These are phyloP conservation scores for Drosophila tsacasi DNA, from an alignment of 1,140 invertebrate species.

Conservation along the genomic window DNA sequence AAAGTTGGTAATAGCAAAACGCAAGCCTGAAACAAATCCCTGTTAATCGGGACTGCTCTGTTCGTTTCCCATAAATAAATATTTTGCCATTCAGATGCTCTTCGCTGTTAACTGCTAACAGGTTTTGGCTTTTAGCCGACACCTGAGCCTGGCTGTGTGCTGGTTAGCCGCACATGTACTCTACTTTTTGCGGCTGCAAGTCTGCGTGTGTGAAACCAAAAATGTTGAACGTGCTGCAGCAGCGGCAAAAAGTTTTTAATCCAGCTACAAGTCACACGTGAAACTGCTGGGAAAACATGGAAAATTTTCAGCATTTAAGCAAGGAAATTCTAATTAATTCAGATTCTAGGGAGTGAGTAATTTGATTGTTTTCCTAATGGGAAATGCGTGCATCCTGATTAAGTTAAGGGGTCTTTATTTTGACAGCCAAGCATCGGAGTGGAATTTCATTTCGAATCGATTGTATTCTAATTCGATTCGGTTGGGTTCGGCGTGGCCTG, in stretches of 20 bases:
- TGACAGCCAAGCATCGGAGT: background rate
- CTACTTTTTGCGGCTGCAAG: conserved; percentile 32
- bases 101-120: conserved; percentile 33
- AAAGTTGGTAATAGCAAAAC: background rate
- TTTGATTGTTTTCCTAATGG: conserved; percentile 35
- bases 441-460: conserved; percentile 20
- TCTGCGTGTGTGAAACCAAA: conserved; percentile 22
- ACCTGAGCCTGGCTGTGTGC: conserved; percentile 28
- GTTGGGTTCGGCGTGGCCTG: background rate
- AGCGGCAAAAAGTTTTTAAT: conserved; percentile 28
- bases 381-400: conserved; percentile 1
- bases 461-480: conserved; percentile 25
- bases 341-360: background rate
- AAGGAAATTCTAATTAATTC: conserved; percentile 19
- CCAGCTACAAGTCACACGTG: conserved; percentile 16
- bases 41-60: conserved; percentile 2
- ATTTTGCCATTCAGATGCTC: conserved; percentile 1
- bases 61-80: conserved; percentile 9
- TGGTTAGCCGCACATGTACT: conserved; percentile 35
- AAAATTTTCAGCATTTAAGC: conserved; percentile 13
- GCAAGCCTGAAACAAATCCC: background rate
- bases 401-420: conserved; percentile 5
- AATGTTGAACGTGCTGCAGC: conserved; percentile 26
- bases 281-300: conserved; percentile 8
- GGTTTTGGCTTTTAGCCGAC: conserved; percentile 42